Conservation (phyloP, 23 tunicate species). For the Halocynthia aurantium region DNA sequence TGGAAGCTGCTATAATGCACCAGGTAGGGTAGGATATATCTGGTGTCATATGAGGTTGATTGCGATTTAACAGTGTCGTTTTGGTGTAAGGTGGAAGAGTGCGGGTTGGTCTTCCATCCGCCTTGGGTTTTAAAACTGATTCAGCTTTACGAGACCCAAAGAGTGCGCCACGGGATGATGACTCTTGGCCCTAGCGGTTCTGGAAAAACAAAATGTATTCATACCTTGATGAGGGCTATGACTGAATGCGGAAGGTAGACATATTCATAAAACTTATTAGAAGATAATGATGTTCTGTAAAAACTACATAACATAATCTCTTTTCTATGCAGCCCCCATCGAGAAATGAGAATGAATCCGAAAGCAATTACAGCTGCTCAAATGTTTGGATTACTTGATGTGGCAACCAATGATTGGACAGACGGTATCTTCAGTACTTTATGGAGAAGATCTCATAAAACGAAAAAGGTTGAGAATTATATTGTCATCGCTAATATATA, state of each 20-base stretch:
- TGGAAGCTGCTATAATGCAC: conserved; percentile 87
- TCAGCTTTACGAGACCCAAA: conserved; percentile 85
- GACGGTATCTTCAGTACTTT: conserved; percentile 95
- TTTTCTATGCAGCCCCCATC: conserved; percentile 59
- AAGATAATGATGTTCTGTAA: not conserved
- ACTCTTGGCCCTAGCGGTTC: conserved; percentile 95
- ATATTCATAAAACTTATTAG: not conserved
- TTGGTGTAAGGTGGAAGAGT: conserved; percentile 38
- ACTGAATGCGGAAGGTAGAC: conserved; percentile 83
- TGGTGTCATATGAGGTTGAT: too few relatives aligned
- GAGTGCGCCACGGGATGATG: conserved; percentile 99
- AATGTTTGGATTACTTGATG: conserved; percentile 95
- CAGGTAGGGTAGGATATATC: conserved; percentile 28
- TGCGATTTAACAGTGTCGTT: too few relatives aligned
- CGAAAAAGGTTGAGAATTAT: conserved; percentile 47
- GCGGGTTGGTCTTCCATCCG: conserved; percentile 76
- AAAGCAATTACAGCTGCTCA: conserved; percentile 97
- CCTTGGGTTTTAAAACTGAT: conserved; percentile 90
- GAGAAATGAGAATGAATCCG: conserved; percentile 92
- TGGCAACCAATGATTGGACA: conserved; percentile 99
- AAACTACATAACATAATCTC: not conserved
- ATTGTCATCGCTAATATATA: too few relatives aligned
- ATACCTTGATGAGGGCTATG: conserved; percentile 91
- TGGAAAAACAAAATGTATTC: conserved; percentile 88
- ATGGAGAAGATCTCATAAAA: conserved; percentile 95